Base-by-base conservation (phyloP, 2,113 vertebrate genomes). In the Orycteropus afer region DNA sequence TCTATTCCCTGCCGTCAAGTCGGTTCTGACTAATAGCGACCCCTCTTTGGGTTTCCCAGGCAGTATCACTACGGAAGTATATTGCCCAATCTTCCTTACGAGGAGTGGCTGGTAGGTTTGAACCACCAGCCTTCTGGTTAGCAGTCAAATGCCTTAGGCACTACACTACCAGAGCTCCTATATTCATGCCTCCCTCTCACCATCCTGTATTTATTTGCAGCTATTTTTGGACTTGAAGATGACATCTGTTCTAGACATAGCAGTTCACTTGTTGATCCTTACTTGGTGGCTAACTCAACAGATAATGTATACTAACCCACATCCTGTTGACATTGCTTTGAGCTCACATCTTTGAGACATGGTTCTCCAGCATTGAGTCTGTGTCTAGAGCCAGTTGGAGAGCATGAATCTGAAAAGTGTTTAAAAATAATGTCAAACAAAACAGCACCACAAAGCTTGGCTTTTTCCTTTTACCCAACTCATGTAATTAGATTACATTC, bases 241-340 rank as follows among this genome's bases (percentile, higher is more conserved):
- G 57, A 23, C 57, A 23, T 59, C 23, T 34, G 55, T 87, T 87
- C 55, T 49, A 15, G 0, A 17, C 45, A 37, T 8, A 67, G 49
- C 65, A 14, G 25, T 90, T 92, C 47, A 45, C 51, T 51, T 40
- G 34, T 57, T 90, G 37, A 27, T 94, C 45, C 45, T 95, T 49
- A 86, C n/a, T 76, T 69, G 53, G 40, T 90, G 77, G 51, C 20
- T 95, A 42, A 89, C 15, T 17, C 67, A 89, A 61, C 53, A 94
- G 84, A 74, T 95, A 55, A 74, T 37, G 65, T 37, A 34, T 49
- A 11, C 59, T 37, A 61, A 42, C 37, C 67, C n/a, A 77, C 34
- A 37, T 40, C 63, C 63, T 84, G 71, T 27, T 59, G 4, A 89
- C 27, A 49, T 86, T 67, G 5, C 61, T 93, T 81, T 84, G 25